These are phyloP conservation scores for Eidolon dupreanum DNA, from an alignment of 2,797 vertebrate species.

Conservation along the genomic window DNA sequence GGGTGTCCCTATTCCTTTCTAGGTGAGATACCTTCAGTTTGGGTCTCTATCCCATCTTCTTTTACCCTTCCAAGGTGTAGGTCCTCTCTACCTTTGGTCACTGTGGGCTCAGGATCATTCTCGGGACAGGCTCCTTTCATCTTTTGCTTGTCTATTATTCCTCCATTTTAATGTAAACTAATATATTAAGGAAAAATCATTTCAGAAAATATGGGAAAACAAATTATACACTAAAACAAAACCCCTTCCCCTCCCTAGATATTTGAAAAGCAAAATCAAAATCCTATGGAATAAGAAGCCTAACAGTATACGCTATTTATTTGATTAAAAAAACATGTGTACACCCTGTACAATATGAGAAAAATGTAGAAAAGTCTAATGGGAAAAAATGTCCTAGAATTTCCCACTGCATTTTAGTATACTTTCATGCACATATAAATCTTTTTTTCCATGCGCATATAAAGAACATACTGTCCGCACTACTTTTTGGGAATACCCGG, in stretches of 20 bases:
- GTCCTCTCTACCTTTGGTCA: neutral
- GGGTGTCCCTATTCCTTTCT: neutral
- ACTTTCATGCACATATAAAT: neutral
- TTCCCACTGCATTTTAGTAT: neutral
- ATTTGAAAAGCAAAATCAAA: slow-evolving; percentile 29
- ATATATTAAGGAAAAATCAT: neutral
- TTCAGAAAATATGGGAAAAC: slow-evolving; percentile 38
- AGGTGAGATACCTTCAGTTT: neutral
- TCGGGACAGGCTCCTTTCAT: neutral
- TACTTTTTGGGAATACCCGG: neutral
- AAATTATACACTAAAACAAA: neutral
- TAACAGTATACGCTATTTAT: neutral
- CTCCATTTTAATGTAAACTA: neutral
- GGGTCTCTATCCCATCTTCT: neutral
- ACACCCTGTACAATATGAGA: neutral
- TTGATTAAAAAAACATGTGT: neutral
- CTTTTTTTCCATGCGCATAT: neutral
- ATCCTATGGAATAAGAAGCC: neutral
- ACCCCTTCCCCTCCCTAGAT: neutral
- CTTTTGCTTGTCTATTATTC: neutral
- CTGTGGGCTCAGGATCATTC: accelerated
- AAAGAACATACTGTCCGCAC: neutral
- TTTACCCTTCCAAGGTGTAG: accelerated
- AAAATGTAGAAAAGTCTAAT: neutral
- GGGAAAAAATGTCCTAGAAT: neutral